phyloP scores from a whole-genome alignment of 2,113 vertebrate species.

The Onychostruthus taczanowskii region DNA sequence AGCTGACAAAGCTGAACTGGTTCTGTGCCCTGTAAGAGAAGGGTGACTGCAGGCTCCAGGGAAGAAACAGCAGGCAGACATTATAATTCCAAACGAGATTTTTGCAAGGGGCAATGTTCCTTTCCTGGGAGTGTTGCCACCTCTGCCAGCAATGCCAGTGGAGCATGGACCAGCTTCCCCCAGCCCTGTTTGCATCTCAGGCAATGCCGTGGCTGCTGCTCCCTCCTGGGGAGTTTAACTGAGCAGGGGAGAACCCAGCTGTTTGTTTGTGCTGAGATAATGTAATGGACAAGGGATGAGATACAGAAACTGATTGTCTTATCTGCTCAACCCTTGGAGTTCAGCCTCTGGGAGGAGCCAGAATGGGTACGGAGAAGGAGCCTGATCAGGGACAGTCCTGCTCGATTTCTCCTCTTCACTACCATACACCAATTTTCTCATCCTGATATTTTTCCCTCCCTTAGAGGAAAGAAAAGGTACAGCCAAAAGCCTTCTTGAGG shows the following conservation, averaged over 20 bases:
- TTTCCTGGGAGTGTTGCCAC: not conserved
- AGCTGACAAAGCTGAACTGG: not conserved
- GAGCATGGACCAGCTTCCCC: not conserved
- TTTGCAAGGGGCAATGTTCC: not conserved
- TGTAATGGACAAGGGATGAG: not conserved
- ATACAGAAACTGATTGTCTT: not conserved
- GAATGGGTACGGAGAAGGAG: not conserved
- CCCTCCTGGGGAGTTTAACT: not conserved
- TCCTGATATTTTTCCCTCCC: not conserved
- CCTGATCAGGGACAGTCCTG: not conserved
- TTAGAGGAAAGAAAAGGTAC: not conserved
- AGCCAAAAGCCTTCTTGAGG: not conserved
- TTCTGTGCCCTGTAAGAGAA: not conserved
- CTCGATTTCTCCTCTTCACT: not conserved
- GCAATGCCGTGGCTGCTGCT: not conserved
- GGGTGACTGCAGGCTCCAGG: not conserved
- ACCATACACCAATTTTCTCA: rapidly evolving
- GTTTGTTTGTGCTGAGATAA: not conserved
- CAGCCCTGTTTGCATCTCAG: not conserved
- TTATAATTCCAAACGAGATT: not conserved
- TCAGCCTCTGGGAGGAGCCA: not conserved
- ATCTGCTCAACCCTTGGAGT: not conserved
- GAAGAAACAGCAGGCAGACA: not conserved
- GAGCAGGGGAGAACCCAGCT: not conserved
- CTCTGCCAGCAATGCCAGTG: not conserved